These are phyloP conservation scores for Erythrocebus patas DNA, from an alignment of 2,113 vertebrate species.

Conservation along the genomic window DNA sequence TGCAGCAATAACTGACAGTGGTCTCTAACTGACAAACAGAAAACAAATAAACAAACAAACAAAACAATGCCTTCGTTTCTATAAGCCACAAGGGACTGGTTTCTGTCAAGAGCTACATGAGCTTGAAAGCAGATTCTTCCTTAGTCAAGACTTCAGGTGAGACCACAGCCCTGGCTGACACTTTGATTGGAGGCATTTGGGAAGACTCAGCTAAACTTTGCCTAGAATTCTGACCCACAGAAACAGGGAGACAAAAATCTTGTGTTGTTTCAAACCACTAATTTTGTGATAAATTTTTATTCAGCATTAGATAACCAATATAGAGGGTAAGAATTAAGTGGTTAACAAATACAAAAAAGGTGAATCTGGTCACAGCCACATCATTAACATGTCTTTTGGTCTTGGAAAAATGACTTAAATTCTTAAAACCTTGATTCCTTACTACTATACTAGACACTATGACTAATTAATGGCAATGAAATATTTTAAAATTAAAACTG, in stretches of 20 bases:
- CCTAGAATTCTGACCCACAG: background rate
- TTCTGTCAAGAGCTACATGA: background rate
- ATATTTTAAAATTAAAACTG: background rate
- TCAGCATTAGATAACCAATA: background rate
- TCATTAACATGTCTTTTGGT: background rate
- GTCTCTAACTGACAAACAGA: background rate
- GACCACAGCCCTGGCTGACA: background rate
- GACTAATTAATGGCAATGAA: background rate
- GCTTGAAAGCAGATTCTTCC: background rate
- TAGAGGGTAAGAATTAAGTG: background rate
- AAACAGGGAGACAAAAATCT: background rate
- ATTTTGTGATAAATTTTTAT: background rate
- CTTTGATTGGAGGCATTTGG: background rate
- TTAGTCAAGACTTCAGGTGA: background rate
- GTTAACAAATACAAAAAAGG: background rate
- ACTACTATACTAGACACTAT: background rate
- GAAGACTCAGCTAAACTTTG: background rate
- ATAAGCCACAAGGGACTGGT: background rate
- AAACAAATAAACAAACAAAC: background rate
- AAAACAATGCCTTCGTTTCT: background rate
- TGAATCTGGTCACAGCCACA: background rate
- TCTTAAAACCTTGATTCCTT: background rate
- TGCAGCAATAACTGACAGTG: background rate
- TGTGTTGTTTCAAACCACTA: background rate
- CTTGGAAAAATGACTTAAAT: background rate